Evolutionary conservation across 2,113 vertebrate genomes (phyloP).

Genomic region (Paraplagusia blochii): DNA sequence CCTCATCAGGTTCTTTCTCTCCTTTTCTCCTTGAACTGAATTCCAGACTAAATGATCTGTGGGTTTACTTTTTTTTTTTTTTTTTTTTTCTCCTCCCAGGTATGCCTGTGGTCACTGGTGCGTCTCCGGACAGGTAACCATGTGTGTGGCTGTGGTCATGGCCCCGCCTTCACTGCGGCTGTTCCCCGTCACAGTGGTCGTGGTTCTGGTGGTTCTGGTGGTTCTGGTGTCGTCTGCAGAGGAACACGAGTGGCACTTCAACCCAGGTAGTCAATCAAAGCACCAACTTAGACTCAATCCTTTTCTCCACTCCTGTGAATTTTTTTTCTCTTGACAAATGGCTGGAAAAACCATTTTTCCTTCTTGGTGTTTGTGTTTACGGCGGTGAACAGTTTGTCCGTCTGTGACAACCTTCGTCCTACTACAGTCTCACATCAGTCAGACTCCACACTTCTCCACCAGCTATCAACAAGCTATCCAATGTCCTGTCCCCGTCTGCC

Average conservation of each 20-base stretch:
- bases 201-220: constrained; percentile 48
- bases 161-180: constrained; percentile 51
- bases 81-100: no score
- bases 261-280: constrained; percentile 66
- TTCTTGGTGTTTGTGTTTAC: background rate
- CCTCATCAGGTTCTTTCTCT: constrained; percentile 39
- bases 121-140: constrained; percentile 75
- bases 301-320: no score
- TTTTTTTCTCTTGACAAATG: no score
- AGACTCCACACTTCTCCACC: constrained; percentile 55
- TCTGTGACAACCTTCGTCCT: constrained; percentile 29
- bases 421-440: constrained; percentile 57
- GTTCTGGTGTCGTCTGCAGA: constrained; percentile 49
- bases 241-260: constrained; percentile 78
- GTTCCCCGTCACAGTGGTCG: constrained; percentile 51
- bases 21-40: no score
- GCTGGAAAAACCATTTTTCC: constrained; percentile 10
- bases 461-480: constrained; percentile 64
- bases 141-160: constrained; percentile 72
- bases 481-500: constrained; percentile 58
- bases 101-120: constrained; percentile 69
- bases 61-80: no score
- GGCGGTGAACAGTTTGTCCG: background rate
- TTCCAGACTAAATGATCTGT: no score
- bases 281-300: no score